Percentiles rank a stretch among this genome's conserved stretches.
Conservation (phyloP, 2,113 vertebrate species). For the Melozone crissalis region DNA sequence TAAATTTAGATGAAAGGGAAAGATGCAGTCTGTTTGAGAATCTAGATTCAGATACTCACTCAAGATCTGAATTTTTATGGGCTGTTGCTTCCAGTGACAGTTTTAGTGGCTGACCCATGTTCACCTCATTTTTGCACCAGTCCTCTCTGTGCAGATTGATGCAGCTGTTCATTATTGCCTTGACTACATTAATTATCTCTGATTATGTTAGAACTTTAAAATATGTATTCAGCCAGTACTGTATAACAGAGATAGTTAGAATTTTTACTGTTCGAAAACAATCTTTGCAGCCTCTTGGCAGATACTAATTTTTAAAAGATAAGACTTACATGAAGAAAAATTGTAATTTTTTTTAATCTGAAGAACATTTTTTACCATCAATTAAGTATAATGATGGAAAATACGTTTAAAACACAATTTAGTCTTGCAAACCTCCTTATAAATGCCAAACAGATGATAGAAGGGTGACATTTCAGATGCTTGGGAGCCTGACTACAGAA, state of each 20-base stretch:
- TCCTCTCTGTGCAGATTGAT: background rate
- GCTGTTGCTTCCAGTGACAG: background rate
- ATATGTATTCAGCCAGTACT: background rate
- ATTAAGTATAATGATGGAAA: background rate
- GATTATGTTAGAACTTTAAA: slow-evolving; percentile 4
- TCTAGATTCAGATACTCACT: background rate
- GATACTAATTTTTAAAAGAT: background rate
- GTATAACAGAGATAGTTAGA: background rate
- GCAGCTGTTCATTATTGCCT: slow-evolving; percentile 30
- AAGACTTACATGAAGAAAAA: background rate
- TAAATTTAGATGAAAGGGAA: slow-evolving; percentile 6
- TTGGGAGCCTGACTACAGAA: background rate
- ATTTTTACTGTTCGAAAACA: background rate
- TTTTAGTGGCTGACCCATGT: background rate
- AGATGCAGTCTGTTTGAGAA: slow-evolving; percentile 18
- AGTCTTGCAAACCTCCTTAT: background rate
- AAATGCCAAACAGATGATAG: background rate
- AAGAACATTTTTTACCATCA: background rate
- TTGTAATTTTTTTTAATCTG: background rate
- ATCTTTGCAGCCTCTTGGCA: background rate
- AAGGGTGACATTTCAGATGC: background rate
- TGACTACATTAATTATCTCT: slow-evolving; percentile 30
- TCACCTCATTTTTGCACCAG: slow-evolving; percentile 6
- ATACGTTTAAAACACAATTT: background rate
- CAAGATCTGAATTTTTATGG: background rate